A percentile compares a stretch with the other conserved stretches of the same genome.
Evolutionary conservation across 2,113 vertebrate species (phyloP).

Genomic region (Dasyurus viverrinus): DNA sequence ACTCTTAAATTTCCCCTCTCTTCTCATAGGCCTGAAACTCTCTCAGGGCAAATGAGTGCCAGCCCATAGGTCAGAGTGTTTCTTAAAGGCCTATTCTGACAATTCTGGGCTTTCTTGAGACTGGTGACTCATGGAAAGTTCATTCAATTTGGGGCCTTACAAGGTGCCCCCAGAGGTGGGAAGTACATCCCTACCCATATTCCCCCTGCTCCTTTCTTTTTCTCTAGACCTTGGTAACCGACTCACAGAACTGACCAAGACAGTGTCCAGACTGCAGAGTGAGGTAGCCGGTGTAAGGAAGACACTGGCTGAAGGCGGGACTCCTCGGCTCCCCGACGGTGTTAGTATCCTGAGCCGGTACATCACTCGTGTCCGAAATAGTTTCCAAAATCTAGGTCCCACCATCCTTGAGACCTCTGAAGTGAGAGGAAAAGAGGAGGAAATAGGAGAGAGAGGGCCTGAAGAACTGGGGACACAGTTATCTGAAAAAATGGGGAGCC

Average conservation of each 20-base stretch:
- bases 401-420: conserved; percentile 57
- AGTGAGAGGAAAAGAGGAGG: not conserved
- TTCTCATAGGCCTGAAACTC: not conserved
- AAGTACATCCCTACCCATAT: not conserved
- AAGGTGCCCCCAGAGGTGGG: not conserved
- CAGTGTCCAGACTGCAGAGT: conserved; percentile 83
- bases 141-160: not conserved
- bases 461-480: conserved; percentile 22
- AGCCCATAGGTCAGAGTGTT: not conserved
- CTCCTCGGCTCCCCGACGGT: conserved; percentile 39
- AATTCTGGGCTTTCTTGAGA: not conserved
- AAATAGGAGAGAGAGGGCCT: conserved; percentile 10
- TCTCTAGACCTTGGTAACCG: conserved; percentile 86
- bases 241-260: conserved; percentile 91
- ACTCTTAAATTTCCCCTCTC: not conserved
- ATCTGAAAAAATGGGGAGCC: conserved; percentile 15
- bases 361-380: conserved; percentile 89
- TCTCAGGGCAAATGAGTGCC: not conserved
- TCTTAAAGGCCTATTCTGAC: not conserved
- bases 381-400: conserved; percentile 84
- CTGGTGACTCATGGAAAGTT: not conserved
- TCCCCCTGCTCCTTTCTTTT: not conserved
- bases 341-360: conserved; percentile 88
- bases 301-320: conserved; percentile 44
- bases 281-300: conserved; percentile 86